Conservation (phyloP, 2,888 invertebrate genomes). For the Lutraria lutraria region DNA sequence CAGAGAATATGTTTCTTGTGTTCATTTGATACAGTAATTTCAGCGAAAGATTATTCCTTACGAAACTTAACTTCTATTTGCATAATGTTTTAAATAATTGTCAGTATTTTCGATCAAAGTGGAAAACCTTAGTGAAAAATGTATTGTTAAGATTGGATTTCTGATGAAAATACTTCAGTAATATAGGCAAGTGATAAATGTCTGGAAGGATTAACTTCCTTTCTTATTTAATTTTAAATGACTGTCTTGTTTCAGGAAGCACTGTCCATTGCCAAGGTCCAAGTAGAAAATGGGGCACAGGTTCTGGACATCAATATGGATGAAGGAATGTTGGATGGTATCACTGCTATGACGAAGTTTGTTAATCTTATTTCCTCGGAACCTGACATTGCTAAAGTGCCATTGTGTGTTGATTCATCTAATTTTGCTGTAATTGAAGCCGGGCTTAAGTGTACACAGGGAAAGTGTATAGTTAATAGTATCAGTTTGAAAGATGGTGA, state of each 20-base stretch:
- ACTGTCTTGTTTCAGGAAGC: slow-evolving; percentile 87
- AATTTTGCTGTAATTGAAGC: slow-evolving; percentile 89
- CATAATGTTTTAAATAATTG: no score
- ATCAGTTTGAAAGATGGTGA: slow-evolving; percentile 89
- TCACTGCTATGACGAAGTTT: slow-evolving; percentile 88
- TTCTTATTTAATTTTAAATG: no score
- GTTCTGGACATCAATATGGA: slow-evolving; percentile 89
- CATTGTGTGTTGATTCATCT: slow-evolving; percentile 89
- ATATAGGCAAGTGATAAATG: no score
- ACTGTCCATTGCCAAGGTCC: slow-evolving; percentile 88
- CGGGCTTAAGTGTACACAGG: slow-evolving; percentile 89
- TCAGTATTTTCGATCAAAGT: no score
- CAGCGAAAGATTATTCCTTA: no score
- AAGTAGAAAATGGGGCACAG: slow-evolving; percentile 89
- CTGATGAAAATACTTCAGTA: no score
- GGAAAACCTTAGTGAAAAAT: no score
- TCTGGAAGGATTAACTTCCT: no score
- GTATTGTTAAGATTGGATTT: no score
- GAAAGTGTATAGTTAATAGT: slow-evolving; percentile 89
- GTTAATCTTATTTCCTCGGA: slow-evolving; percentile 89
- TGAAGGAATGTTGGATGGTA: slow-evolving; percentile 89
- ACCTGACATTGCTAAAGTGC: slow-evolving; percentile 89
- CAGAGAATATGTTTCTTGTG: no score
- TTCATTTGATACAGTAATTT: no score
- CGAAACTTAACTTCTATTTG: no score